Percentiles rank a stretch among this genome's conserved stretches.
phyloP scores from a whole-genome alignment of 2,888 invertebrate species.

The Micoletzkya japonica region DNA sequence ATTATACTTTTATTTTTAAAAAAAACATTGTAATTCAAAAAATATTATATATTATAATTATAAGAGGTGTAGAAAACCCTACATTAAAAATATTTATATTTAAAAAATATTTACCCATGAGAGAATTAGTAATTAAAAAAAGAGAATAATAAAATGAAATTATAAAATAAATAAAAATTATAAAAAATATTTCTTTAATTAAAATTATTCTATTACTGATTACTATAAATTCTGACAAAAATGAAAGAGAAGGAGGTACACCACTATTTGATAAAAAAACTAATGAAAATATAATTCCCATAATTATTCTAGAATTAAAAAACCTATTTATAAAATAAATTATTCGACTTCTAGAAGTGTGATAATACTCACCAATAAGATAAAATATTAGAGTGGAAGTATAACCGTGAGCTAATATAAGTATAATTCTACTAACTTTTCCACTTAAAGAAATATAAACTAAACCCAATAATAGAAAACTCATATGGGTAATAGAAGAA shows the following conservation, averaged over 20 bases:
- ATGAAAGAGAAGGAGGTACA: constrained; percentile 42
- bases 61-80: constrained; percentile 37
- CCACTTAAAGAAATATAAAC: constrained; percentile 40
- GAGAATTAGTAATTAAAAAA: constrained; percentile 60
- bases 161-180: constrained; percentile 63
- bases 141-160: constrained; percentile 61
- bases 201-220: constrained; percentile 60
- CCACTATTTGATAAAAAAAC: constrained; percentile 46
- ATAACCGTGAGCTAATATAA: constrained; percentile 46
- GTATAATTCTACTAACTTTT: constrained; percentile 40
- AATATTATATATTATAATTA: constrained; percentile 51
- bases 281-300: constrained; percentile 43
- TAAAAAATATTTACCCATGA: constrained; percentile 41
- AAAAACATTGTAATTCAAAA: constrained; percentile 43
- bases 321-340: constrained; percentile 48
- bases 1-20: constrained; percentile 27
- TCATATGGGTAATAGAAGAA: constrained; percentile 45
- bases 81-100: constrained; percentile 42
- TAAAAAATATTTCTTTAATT: constrained; percentile 57
- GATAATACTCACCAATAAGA: constrained; percentile 46
- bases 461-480: constrained; percentile 41
- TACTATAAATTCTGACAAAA: constrained; percentile 63
- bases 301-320: constrained; percentile 45
- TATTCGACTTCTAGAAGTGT: constrained; percentile 41
- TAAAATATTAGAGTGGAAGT: constrained; percentile 48